phyloP scores from a whole-genome alignment of 1,140 invertebrate species.

The Halesus radiatus region DNA sequence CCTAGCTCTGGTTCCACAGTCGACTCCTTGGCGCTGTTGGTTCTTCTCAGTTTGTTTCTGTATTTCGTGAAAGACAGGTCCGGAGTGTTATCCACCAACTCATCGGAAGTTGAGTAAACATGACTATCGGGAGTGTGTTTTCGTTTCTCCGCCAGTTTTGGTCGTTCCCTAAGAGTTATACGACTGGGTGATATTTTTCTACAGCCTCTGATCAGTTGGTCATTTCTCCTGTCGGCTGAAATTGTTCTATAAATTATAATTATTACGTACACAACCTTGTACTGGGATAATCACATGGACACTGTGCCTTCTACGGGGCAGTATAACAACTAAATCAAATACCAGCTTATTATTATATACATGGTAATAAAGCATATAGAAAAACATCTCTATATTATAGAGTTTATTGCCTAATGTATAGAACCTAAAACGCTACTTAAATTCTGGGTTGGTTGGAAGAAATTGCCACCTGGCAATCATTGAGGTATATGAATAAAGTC shows the following conservation, averaged over 20 bases:
- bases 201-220: not conserved
- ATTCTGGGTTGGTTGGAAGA: too few species aligned
- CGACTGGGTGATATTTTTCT: constrained; percentile 16
- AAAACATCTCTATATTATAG: too few species aligned
- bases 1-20: too few species aligned
- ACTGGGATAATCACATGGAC: not conserved
- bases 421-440: too few species aligned
- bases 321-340: too few species aligned
- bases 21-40: not conserved
- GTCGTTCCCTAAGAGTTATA: not conserved
- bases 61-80: not conserved
- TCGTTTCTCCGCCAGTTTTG: not conserved
- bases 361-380: too few species aligned
- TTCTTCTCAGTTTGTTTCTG: constrained; percentile 13
- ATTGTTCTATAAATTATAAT: not conserved
- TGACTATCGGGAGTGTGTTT: not conserved
- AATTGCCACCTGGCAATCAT: too few species aligned
- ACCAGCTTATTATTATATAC: too few species aligned
- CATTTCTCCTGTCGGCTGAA: not conserved
- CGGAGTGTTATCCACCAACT: not conserved
- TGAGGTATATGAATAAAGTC: too few species aligned
- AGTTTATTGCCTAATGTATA: too few species aligned
- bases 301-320: too few species aligned
- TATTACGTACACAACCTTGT: too few species aligned
- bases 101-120: not conserved